phyloP scores from a whole-genome alignment of 2,113 vertebrate species.

The Lagenorhynchus albirostris region DNA sequence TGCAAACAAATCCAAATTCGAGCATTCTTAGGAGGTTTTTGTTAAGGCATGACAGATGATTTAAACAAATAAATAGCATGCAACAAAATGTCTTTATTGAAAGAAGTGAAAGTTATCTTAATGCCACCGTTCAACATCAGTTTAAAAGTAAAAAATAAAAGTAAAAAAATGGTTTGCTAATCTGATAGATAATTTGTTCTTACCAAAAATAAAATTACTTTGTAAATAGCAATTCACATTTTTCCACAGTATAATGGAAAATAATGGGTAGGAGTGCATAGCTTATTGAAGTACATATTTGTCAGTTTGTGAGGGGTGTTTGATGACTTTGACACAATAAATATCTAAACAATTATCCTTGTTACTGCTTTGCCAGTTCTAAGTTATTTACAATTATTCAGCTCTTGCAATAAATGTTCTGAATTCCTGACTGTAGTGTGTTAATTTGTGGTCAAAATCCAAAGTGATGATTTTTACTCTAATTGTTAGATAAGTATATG shows the following conservation, averaged over 20 bases:
- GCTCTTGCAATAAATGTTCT: slow-evolving; percentile 99
- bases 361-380: slow-evolving; percentile 94
- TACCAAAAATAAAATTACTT: slow-evolving; percentile 86
- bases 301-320: slow-evolving; percentile 97
- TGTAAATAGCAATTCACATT: slow-evolving; percentile 93
- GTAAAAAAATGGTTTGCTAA: slow-evolving; percentile 78
- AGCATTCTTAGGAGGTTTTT: slow-evolving; percentile 85
- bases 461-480: slow-evolving; percentile 53
- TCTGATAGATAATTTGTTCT: slow-evolving; percentile 89
- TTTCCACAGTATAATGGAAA: slow-evolving; percentile 91
- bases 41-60: slow-evolving; percentile 95
- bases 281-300: slow-evolving; percentile 95
- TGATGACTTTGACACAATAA: slow-evolving; percentile 93
- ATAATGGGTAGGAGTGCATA: slow-evolving; percentile 93
- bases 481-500: neutral
- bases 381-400: slow-evolving; percentile 95
- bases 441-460: slow-evolving; percentile 80
- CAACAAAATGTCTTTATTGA: slow-evolving; percentile 89
- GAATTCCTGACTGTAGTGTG: slow-evolving; percentile 88
- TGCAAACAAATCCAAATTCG: slow-evolving; percentile 85
- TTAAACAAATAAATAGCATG: slow-evolving; percentile 95
- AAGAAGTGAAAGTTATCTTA: slow-evolving; percentile 86
- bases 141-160: slow-evolving; percentile 73
- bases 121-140: slow-evolving; percentile 84
- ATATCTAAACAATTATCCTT: slow-evolving; percentile 99